Evolutionary conservation across 2,888 invertebrate genomes (phyloP), one percentile per base, ranked within the genome.

Genomic region (Camptogramma bilineatum): DNA sequence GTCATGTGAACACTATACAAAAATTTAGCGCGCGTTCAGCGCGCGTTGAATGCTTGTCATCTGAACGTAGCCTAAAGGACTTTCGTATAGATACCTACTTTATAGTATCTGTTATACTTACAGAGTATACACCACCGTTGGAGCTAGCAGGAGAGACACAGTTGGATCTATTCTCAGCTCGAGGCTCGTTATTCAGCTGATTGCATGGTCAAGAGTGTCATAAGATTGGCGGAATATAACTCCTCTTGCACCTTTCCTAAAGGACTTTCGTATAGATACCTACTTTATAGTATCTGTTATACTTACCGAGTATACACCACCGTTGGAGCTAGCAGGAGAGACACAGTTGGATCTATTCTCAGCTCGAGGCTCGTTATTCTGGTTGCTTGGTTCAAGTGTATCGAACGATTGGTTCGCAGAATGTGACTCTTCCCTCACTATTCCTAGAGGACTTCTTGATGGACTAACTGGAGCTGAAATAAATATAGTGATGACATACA

Each of bases 241-340:
- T 95, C 95, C 70, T 96, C 96, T 5, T 93, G 89, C 0, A 96
- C 93, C 0, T 95, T 93, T 8, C 95, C 94, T 71, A 96, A 84
- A 0, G 92, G 93, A 74, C 87, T 93, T 39, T 90, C 90, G 28
- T 28, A 4, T 28, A 7, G 4, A 28, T 28, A 7, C 24, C 28
- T 28, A 7, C n/a, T n/a, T n/a, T 28, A 28, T 4, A 28, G 28
- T 28, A 7, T 28, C 4, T 28, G 7, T 7, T 28, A 48, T 44
- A 92, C 95, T 95, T 90, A 97, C 97, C 76, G 96, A 96, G 82
- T 97, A 98, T 39, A 97, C 95, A 0, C 98, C 98, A 0, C 98
- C 98, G 83, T 97, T 97, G n/a, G 97, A 97, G 77, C 97, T 97
- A 10, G 97, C 97, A 0, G 98, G 97, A 0, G 97, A 97, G 4